A percentile compares a stretch with the other conserved stretches of the same genome.
These are phyloP conservation scores for Dasysyrphus albostriatus DNA, from an alignment of 2,888 invertebrate genomes.

Conservation along the genomic window DNA sequence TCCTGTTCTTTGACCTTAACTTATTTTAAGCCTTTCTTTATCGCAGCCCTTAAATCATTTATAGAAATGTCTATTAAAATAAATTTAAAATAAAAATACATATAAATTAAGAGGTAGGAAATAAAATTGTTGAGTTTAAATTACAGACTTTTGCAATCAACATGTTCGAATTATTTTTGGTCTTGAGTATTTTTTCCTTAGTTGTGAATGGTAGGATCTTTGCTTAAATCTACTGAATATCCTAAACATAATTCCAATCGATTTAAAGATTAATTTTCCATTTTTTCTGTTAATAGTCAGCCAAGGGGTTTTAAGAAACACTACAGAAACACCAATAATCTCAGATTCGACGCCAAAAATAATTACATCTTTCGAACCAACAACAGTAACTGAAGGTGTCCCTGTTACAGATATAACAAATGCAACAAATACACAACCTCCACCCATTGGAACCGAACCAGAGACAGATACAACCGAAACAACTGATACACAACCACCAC, in stretches of 20 bases:
- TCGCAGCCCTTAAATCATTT: background rate
- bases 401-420: background rate
- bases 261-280: background rate
- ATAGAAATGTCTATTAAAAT: too few species aligned
- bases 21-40: background rate
- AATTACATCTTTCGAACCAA: background rate
- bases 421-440: background rate
- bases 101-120: background rate
- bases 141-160: background rate
- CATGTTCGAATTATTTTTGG: constrained; percentile 1
- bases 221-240: background rate
- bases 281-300: background rate
- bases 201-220: background rate
- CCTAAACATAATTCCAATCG: background rate
- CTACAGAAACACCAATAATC: background rate
- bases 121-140: background rate
- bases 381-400: background rate
- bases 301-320: background rate
- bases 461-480: background rate
- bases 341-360: background rate
- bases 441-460: background rate
- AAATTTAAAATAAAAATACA: too few species aligned
- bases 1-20: background rate
- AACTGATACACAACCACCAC: background rate
- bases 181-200: background rate